Evolutionary conservation across 2,113 vertebrate genomes (phyloP).

Genomic region (Cinclus cinclus): DNA sequence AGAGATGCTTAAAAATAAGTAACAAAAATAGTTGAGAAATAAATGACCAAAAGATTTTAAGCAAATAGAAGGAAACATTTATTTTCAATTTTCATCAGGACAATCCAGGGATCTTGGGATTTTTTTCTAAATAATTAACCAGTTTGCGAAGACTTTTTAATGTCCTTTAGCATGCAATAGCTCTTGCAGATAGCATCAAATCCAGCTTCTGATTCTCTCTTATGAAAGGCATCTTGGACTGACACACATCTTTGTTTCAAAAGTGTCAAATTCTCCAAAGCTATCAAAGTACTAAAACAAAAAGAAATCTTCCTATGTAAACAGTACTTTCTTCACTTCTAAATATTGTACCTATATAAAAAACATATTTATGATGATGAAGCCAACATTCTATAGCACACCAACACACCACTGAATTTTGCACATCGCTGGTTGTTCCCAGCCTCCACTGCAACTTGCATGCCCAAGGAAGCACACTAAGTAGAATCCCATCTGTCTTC

Average conservation of each 20-base stretch:
- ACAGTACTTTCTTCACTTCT: neutral
- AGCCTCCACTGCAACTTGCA: neutral
- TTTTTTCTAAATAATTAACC: neutral
- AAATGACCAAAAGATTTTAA: neutral
- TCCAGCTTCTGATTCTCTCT: neutral
- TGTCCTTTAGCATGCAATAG: neutral
- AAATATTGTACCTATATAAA: neutral
- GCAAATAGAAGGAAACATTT: neutral
- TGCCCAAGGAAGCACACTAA: neutral
- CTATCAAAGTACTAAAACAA: neutral
- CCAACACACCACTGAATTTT: neutral
- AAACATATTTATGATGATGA: neutral
- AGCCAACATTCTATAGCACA: neutral
- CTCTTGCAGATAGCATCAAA: neutral
- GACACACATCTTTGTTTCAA: neutral
- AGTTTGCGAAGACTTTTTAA: neutral
- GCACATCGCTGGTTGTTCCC: neutral
- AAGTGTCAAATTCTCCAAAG: neutral
- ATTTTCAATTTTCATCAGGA: neutral
- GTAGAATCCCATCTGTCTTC: neutral
- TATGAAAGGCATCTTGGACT: neutral
- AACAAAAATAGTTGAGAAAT: neutral
- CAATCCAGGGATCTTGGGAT: neutral
- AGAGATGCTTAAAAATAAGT: neutral
- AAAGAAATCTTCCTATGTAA: neutral